These are phyloP conservation scores for Agrypnus murinus DNA, from an alignment of 2,888 invertebrate species.

Conservation along the genomic window DNA sequence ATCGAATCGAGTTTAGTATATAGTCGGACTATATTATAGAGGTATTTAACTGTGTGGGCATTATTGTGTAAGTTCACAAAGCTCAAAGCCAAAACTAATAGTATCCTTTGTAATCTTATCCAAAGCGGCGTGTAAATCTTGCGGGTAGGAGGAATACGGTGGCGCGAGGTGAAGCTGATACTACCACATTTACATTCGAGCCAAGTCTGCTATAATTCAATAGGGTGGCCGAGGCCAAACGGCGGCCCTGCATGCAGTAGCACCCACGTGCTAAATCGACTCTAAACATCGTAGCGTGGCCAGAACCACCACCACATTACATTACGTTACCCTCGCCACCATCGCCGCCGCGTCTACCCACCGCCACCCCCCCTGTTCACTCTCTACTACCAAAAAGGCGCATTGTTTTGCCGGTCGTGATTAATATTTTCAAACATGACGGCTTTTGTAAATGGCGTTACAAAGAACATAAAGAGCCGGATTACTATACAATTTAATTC, in stretches of 20 bases:
- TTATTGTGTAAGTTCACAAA: constrained; percentile 33
- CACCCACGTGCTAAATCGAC: constrained; percentile 59
- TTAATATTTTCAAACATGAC: constrained; percentile 64
- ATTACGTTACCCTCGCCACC: constrained; percentile 39
- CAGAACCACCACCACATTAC: constrained; percentile 44
- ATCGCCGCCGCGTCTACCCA: too few species aligned
- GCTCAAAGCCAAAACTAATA: constrained; percentile 52
- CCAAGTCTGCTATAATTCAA: constrained; percentile 59
- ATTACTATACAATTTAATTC: constrained; percentile 64
- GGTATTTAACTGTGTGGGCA: neutral
- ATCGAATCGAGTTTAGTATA: neutral
- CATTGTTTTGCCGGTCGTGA: constrained; percentile 62
- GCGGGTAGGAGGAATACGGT: constrained; percentile 44
- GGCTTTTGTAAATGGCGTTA: constrained; percentile 61
- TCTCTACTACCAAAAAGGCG: constrained; percentile 48
- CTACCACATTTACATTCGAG: constrained; percentile 56
- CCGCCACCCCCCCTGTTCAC: neutral
- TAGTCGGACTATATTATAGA: neutral
- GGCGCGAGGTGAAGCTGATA: constrained; percentile 49
- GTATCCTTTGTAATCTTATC: constrained; percentile 59
- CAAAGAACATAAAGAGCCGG: constrained; percentile 60
- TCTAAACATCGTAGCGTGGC: constrained; percentile 55
- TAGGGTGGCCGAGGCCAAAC: constrained; percentile 52
- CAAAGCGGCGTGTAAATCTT: constrained; percentile 60
- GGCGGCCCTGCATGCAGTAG: constrained; percentile 46